Evolutionary conservation across 2,888 invertebrate species (phyloP).

Genomic region (Entomobrya proxima): DNA sequence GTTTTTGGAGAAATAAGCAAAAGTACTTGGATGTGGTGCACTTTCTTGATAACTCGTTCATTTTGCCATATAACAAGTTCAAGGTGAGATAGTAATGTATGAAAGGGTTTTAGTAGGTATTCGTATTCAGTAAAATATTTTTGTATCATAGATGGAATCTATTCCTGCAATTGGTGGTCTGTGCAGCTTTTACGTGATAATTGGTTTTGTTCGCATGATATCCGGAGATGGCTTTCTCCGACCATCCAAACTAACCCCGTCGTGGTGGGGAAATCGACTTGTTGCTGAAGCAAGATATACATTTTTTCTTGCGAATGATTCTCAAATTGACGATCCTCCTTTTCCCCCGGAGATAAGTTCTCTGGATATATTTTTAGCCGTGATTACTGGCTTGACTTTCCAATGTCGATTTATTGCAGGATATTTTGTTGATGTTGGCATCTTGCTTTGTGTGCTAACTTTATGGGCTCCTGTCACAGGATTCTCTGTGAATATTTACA

Average conservation of each 20-base stretch:
- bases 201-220: slow-evolving; percentile 56
- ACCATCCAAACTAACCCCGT: slow-evolving; percentile 2
- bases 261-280: slow-evolving; percentile 47
- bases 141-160: slow-evolving; percentile 21
- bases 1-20: slow-evolving; percentile 49
- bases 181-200: slow-evolving; percentile 38
- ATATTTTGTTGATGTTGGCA: slow-evolving; percentile 48
- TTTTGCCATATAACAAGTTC: slow-evolving; percentile 43
- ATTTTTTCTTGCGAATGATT: slow-evolving; percentile 46
- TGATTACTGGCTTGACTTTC: slow-evolving; percentile 32
- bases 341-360: slow-evolving; percentile 12
- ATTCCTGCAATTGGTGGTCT: slow-evolving; percentile 8
- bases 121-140: background rate
- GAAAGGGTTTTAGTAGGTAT: too few species aligned
- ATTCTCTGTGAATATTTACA: slow-evolving; percentile 27
- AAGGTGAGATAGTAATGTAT: slow-evolving; percentile 39
- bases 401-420: slow-evolving; percentile 55
- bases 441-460: slow-evolving; percentile 35
- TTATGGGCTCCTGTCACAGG: slow-evolving; percentile 58
- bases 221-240: slow-evolving; percentile 53
- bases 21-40: slow-evolving; percentile 30
- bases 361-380: slow-evolving; percentile 28
- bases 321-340: slow-evolving; percentile 39
- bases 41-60: slow-evolving; percentile 35
- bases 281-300: slow-evolving; percentile 60